A percentile compares a stretch with the other conserved stretches of the same genome.
Evolutionary conservation across 2,797 vertebrate species (phyloP).

Genomic region (Hafferia zeledoni): DNA sequence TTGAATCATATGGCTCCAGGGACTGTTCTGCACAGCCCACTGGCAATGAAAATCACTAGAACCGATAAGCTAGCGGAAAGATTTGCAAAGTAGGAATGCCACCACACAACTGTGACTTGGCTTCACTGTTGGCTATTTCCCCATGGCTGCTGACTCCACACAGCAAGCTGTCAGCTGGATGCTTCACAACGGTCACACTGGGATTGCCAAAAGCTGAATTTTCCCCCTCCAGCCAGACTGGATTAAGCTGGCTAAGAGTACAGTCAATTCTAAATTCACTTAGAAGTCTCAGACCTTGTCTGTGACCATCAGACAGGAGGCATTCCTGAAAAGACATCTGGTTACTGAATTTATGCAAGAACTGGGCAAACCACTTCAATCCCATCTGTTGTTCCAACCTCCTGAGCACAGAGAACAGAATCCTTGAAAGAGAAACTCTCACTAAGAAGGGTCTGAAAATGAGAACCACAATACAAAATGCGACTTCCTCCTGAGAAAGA

Average conservation of each 20-base stretch:
- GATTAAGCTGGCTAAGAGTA: slow-evolving; percentile 3
- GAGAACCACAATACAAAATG: fast-evolving
- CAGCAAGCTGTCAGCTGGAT: slow-evolving; percentile 28
- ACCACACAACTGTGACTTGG: not conserved
- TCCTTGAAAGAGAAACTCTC: not conserved
- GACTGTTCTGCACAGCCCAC: not conserved
- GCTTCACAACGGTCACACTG: not conserved
- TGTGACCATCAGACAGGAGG: not conserved
- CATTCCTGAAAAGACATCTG: slow-evolving; percentile 37
- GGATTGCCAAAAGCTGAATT: not conserved
- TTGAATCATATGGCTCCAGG: not conserved
- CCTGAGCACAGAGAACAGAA: not conserved
- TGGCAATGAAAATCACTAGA: slow-evolving; percentile 11
- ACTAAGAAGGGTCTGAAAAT: not conserved
- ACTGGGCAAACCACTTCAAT: not conserved
- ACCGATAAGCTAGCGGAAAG: not conserved
- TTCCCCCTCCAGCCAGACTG: not conserved
- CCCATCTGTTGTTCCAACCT: slow-evolving; percentile 11
- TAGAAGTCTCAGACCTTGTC: not conserved
- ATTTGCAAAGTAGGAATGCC: slow-evolving; percentile 1
- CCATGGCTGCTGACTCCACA: not conserved
- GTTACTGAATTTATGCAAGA: slow-evolving; percentile 1
- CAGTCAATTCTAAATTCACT: slow-evolving; percentile 2
- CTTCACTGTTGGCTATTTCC: not conserved
- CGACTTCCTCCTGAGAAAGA: not conserved